These are phyloP conservation scores for Pararge aegeria DNA, from an alignment of 1,140 invertebrate species.

Conservation along the genomic window DNA sequence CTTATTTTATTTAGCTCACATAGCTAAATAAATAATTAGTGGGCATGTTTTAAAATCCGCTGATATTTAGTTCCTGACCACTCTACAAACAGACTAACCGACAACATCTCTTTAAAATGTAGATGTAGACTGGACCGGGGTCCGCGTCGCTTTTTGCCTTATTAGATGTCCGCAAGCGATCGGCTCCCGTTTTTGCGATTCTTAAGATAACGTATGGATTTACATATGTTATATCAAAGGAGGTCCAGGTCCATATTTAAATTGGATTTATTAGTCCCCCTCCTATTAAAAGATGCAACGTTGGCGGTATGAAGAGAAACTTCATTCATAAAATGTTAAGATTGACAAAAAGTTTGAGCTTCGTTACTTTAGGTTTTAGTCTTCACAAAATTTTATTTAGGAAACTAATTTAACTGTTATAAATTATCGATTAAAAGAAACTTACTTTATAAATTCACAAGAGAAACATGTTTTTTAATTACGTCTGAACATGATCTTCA, in stretches of 20 bases:
- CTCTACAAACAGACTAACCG: background rate
- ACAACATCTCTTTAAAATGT: background rate
- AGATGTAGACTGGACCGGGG: background rate
- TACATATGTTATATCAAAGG: constrained; percentile 75
- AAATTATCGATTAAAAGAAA: no score
- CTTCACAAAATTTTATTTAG: no score
- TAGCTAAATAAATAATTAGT: no score
- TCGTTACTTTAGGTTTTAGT: no score
- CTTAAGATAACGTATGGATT: constrained; percentile 75
- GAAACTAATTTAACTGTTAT: no score
- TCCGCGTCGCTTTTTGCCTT: constrained; percentile 39
- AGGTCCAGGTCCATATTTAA: constrained; percentile 67
- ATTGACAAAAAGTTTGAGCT: background rate
- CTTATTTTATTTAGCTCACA: no score
- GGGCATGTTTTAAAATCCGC: no score
- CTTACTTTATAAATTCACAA: no score
- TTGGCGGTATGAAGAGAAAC: constrained; percentile 44
- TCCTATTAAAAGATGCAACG: constrained; percentile 39
- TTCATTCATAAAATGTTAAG: background rate
- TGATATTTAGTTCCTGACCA: no score
- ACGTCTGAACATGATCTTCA: no score
- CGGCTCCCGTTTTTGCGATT: constrained; percentile 67
- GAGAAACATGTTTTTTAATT: no score
- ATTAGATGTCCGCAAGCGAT: constrained; percentile 53
- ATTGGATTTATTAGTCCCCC: constrained; percentile 75